Evolutionary conservation across 2,888 invertebrate genomes (phyloP).

Genomic region (Esperia sulphurella): DNA sequence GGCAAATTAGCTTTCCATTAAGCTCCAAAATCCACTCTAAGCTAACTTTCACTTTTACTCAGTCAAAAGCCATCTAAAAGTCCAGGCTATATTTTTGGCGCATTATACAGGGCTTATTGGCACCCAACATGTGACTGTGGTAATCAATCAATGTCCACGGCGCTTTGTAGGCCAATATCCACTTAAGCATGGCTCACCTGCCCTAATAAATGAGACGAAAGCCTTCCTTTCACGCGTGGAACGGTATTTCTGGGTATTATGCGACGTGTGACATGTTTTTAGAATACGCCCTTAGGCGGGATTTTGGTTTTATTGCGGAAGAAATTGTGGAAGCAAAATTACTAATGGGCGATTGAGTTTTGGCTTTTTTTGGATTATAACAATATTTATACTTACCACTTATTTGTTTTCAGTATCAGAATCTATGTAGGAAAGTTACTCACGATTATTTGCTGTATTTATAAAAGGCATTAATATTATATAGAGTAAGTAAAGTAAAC

Average conservation of each 20-base stretch:
- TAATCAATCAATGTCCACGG: slow-evolving; percentile 54
- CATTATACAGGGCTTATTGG: slow-evolving; percentile 6
- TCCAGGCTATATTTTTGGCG: slow-evolving; percentile 2
- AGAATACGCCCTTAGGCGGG: background rate
- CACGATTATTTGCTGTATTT: no score
- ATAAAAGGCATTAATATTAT: no score
- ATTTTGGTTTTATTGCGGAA: background rate
- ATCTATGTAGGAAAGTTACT: no score
- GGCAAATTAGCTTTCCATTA: background rate
- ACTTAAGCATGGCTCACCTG: slow-evolving; percentile 47
- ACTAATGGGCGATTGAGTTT: no score
- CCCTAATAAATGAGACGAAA: slow-evolving; percentile 38
- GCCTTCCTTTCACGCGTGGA: slow-evolving; percentile 20
- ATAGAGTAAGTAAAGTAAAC: no score
- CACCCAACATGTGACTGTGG: slow-evolving; percentile 25
- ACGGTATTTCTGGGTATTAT: slow-evolving; percentile 4
- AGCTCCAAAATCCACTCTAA: background rate
- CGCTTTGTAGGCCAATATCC: slow-evolving; percentile 53
- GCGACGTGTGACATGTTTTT: slow-evolving; percentile 8
- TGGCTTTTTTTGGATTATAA: no score
- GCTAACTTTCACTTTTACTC: background rate
- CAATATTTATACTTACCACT: no score
- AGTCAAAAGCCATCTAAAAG: background rate
- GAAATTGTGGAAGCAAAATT: background rate
- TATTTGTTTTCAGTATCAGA: no score